These are phyloP conservation scores for Nansenia antarctica DNA, from an alignment of 2,113 vertebrate species.

Conservation along the genomic window DNA sequence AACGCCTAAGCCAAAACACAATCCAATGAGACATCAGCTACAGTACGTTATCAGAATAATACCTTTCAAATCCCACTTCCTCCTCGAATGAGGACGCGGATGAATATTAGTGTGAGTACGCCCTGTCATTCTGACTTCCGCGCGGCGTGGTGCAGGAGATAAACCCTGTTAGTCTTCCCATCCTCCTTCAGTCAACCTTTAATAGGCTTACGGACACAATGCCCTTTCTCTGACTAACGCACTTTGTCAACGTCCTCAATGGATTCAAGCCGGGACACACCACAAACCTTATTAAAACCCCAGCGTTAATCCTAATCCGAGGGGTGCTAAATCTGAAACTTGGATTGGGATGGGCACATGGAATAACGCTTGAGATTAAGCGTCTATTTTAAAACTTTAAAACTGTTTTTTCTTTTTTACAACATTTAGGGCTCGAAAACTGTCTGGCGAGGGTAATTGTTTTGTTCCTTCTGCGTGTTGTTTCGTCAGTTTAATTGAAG, in stretches of 20 bases:
- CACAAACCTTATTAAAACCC: constrained; percentile 11
- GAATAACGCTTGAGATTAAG: not conserved
- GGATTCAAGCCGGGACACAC: not conserved
- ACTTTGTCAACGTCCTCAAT: constrained; percentile 12
- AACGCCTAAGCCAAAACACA: too few species aligned
- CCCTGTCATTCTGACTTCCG: not conserved
- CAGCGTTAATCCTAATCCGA: constrained; percentile 18
- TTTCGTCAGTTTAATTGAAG: not conserved
- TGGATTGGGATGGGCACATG: not conserved
- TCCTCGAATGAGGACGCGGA: not conserved
- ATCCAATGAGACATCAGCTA: not conserved
- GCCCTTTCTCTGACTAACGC: constrained; percentile 21
- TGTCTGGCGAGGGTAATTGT: not conserved
- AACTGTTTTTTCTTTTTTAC: not conserved
- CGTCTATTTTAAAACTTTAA: not conserved
- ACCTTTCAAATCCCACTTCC: not conserved
- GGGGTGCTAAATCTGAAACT: not conserved
- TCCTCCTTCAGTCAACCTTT: constrained; percentile 20
- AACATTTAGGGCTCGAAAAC: not conserved
- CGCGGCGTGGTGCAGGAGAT: not conserved
- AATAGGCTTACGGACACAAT: constrained; percentile 41
- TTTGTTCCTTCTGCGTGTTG: not conserved
- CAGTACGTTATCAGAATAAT: not conserved
- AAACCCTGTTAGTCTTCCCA: constrained; percentile 22
- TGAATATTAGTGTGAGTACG: not conserved